Conservation (phyloP, 2,113 vertebrate species). For the Bubo bubo region DNA sequence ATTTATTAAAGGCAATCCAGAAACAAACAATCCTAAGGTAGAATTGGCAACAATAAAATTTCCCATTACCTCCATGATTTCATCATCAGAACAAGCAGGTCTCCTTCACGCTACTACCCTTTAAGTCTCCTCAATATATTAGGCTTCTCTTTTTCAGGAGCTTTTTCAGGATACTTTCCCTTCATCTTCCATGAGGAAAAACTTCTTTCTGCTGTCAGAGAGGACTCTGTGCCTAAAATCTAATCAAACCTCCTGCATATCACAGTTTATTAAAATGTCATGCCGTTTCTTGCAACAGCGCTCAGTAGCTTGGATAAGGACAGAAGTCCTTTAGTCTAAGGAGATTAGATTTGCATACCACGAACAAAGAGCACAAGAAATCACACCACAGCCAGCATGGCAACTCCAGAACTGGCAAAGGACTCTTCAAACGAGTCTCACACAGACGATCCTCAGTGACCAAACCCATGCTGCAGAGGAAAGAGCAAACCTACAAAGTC, state of each 20-base stretch:
- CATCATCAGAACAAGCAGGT: background rate
- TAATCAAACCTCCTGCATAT: background rate
- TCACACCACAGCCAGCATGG: background rate
- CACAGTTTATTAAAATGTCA: background rate
- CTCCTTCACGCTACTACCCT: background rate
- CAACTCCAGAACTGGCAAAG: background rate
- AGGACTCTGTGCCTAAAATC: background rate
- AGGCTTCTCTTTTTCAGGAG: background rate
- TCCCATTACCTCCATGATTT: background rate
- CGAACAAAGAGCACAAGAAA: background rate
- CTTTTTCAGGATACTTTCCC: background rate
- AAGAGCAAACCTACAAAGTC: background rate
- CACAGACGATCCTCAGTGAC: background rate
- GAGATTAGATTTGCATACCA: background rate
- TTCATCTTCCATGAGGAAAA: background rate
- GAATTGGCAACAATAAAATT: background rate
- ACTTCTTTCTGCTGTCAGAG: background rate
- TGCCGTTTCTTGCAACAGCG: background rate
- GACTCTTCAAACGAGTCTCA: background rate
- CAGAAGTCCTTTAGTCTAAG: background rate
- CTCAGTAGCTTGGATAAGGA: background rate
- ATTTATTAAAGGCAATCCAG: slow-evolving; percentile 20
- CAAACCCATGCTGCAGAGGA: background rate
- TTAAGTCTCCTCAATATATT: background rate
- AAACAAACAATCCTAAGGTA: background rate